A percentile compares a stretch with the other conserved stretches of the same genome.
phyloP scores from a whole-genome alignment of 2,113 vertebrate species.

The Eulemur rufifrons region DNA sequence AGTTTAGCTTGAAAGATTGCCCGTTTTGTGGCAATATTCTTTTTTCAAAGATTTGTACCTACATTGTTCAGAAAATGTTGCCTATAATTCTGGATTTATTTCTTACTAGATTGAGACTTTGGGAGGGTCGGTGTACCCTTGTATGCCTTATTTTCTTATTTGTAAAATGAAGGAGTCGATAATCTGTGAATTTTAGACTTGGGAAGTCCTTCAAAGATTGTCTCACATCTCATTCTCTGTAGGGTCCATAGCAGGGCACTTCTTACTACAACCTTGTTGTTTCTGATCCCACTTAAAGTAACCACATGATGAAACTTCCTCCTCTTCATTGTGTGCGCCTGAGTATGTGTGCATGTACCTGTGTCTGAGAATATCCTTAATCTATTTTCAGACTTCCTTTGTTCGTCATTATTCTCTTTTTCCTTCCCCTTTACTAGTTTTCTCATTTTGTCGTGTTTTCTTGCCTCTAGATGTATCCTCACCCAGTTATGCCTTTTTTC shows the following conservation, averaged over 20 bases:
- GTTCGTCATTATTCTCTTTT: not conserved
- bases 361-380: not conserved
- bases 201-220: not conserved
- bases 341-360: not conserved
- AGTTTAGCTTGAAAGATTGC: conserved; percentile 33
- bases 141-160: not conserved
- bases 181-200: not conserved
- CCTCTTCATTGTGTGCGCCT: not conserved
- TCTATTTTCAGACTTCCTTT: conserved; percentile 12
- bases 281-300: conserved; percentile 28
- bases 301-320: not conserved
- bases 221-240: not conserved
- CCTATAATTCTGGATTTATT: not conserved
- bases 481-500: not conserved
- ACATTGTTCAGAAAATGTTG: not conserved
- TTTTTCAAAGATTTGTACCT: conserved; percentile 27
- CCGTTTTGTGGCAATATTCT: not conserved
- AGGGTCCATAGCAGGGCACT: not conserved
- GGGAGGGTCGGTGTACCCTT: not conserved
- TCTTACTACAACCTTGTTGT: not conserved
- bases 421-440: conserved; percentile 20
- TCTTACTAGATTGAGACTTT: not conserved
- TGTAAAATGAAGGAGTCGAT: not conserved
- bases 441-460: not conserved
- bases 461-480: not conserved